These are phyloP conservation scores for Perca fluviatilis DNA, from an alignment of 2,113 vertebrate genomes.

Conservation along the genomic window DNA sequence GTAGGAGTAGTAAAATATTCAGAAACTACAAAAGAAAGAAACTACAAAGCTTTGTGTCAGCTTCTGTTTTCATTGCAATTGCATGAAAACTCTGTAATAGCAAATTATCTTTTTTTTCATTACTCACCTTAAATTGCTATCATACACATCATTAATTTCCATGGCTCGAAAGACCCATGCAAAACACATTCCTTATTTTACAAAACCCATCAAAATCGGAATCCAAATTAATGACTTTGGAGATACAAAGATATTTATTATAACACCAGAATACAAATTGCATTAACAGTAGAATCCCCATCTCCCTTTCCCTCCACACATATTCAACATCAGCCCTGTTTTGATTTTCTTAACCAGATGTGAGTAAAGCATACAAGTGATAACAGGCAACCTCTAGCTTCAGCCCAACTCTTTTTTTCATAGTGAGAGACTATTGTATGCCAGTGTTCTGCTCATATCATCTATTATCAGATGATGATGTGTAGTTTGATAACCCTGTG, in stretches of 20 bases:
- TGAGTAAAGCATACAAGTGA: conserved; percentile 10
- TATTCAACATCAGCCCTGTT: not conserved
- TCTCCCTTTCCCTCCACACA: too few species aligned
- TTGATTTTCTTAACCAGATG: conserved; percentile 20
- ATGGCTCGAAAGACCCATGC: not conserved
- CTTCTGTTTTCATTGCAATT: not conserved
- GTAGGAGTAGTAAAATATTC: conserved; percentile 1
- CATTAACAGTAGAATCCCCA: too few species aligned
- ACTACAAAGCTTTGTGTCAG: not conserved
- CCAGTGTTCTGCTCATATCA: not conserved
- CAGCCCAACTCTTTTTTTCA: not conserved
- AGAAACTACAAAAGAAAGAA: too few species aligned
- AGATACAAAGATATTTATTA: conserved; percentile 9
- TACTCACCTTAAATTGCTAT: not conserved
- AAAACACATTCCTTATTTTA: not conserved
- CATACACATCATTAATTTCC: not conserved
- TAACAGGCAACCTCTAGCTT: not conserved
- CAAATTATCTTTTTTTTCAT: not conserved
- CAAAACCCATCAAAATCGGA: not conserved
- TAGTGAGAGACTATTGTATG: not conserved
- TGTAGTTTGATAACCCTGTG: conserved; percentile 24
- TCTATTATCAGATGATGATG: conserved; percentile 16
- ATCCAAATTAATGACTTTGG: not conserved
- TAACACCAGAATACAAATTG: not conserved
- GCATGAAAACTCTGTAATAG: not conserved